These are phyloP conservation scores for Zonitis immaculata DNA, from an alignment of 2,888 invertebrate genomes.

Conservation along the genomic window DNA sequence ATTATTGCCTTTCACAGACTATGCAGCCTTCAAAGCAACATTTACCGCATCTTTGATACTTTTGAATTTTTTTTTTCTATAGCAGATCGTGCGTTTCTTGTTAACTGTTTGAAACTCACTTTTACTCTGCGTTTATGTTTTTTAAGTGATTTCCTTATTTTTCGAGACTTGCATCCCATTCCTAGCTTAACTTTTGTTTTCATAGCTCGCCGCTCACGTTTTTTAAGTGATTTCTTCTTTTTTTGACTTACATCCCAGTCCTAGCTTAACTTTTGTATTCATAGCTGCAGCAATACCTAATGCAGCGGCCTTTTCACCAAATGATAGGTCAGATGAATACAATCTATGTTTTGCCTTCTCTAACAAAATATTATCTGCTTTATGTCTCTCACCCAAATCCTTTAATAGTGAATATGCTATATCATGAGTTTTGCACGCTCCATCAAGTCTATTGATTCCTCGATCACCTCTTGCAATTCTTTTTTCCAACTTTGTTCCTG, in stretches of 20 bases:
- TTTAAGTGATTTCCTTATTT: too few species aligned
- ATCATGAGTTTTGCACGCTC: conserved; percentile 37
- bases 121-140: too few species aligned
- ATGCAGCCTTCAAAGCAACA: conserved; percentile 17
- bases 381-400: conserved; percentile 28
- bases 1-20: conserved; percentile 9
- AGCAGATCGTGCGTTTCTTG: background rate
- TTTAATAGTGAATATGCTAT: conserved; percentile 31
- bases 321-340: conserved; percentile 27
- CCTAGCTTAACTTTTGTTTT: too few species aligned
- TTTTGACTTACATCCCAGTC: conserved; percentile 31
- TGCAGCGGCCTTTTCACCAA: conserved; percentile 38
- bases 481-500: conserved; percentile 30
- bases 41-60: conserved; percentile 19
- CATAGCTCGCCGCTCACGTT: too few species aligned
- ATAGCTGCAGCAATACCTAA: conserved; percentile 33
- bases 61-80: conserved; percentile 9
- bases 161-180: too few species aligned
- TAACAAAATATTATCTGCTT: conserved; percentile 38
- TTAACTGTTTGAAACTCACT: background rate
- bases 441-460: conserved; percentile 37
- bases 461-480: conserved; percentile 35
- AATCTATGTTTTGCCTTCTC: conserved; percentile 35
- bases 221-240: too few species aligned
- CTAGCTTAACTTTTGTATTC: conserved; percentile 34